A percentile compares a stretch with the other conserved stretches of the same genome.
Conservation (phyloP, 2,888 invertebrate genomes). For the Lithophane socia region DNA sequence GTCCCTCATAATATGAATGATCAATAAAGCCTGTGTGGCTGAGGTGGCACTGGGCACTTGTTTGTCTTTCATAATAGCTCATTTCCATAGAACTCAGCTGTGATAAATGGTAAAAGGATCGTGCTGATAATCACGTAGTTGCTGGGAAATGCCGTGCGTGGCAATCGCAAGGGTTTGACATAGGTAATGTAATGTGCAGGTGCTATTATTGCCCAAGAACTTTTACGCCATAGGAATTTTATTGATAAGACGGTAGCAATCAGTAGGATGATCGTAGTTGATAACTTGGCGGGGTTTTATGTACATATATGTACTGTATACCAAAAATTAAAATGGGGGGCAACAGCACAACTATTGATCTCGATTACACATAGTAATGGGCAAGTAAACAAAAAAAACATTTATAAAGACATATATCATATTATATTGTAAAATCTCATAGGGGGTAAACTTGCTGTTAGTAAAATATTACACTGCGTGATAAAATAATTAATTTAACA, state of each 20-base stretch:
- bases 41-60: background rate
- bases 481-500: slow-evolving; percentile 47
- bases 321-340: background rate
- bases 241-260: background rate
- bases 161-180: background rate
- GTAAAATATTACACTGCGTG: slow-evolving; percentile 53
- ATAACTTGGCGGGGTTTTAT: background rate
- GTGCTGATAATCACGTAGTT: slow-evolving; percentile 1
- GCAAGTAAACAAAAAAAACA: slow-evolving; percentile 31
- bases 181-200: background rate
- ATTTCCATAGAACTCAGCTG: background rate
- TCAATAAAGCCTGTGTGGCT: background rate
- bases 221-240: background rate
- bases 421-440: slow-evolving; percentile 68
- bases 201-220: background rate
- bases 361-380: background rate
- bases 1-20: background rate
- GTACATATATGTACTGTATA: background rate
- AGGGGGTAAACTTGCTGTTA: slow-evolving; percentile 48
- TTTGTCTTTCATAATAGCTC: background rate
- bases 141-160: too few relatives aligned
- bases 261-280: background rate
- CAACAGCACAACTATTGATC: background rate
- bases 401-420: slow-evolving; percentile 54
- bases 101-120: slow-evolving; percentile 3